Base-by-base conservation (phyloP, 1,140 invertebrate genomes). In the Formica selysi region DNA sequence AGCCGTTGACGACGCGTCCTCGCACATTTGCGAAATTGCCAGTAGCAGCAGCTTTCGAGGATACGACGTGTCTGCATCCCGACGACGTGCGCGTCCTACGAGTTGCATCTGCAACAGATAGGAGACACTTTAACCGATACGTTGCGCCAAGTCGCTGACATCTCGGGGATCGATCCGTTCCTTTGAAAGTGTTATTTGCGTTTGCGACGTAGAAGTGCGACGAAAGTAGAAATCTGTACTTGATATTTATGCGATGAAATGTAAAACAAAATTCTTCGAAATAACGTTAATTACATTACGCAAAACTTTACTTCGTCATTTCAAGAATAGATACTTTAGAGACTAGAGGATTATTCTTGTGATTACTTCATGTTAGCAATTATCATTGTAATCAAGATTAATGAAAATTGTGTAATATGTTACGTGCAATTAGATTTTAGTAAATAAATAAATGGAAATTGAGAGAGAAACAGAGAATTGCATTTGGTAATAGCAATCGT, bases 111-210 rank as follows among this genome's bases (percentile, higher is more conserved):
- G 89, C 85, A 90, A 90, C 89, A 87, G 89, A 90, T 90, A 90
- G 89, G 86, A 87, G 89, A 90, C 88, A 87, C 88, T 90, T 90
- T 90, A 90, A 80, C 80, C 86, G 88, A 90, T 90, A 90, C 80
- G 80, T 89, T 90, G 86, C 76, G 74, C 86, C 88, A 73, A 90
- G 88, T 87, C 89, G 88, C 81, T 90, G 89, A 90, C 89, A 62
- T 90, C 78, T 44, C 76, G 29, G 8, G 79, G 76, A 90, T 90
- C 89, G 89, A 90, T 90, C 57, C 80, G 38, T 32, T 36, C 54
- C 68, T 74, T 74, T 61, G 68, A 38, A 79, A 57, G 44, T 64
- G 76, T 85, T 85, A 85, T 65, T 78, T 79, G 71, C 62, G 61
- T 32, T 65, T 48, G 36, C 57, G 59, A 70, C 68, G 36, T 36